Conservation (phyloP, 1,140 invertebrate species). For the Polypedilum pembai region DNA sequence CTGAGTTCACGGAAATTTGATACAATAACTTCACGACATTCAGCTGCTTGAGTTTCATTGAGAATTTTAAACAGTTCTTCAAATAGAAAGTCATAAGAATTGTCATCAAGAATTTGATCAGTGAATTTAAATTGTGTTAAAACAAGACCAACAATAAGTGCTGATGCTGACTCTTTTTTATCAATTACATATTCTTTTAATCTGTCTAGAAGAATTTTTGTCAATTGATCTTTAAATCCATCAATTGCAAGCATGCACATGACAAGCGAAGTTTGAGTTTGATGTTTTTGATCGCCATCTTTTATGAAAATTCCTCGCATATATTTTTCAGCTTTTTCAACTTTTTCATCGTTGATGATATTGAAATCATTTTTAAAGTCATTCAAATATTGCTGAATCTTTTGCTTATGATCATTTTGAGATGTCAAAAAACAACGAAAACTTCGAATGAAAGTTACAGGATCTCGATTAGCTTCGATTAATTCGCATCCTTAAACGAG, state of each 20-base stretch:
- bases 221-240: not conserved
- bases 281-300: not conserved
- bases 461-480: not conserved
- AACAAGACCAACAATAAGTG: not conserved
- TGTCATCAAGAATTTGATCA: not conserved
- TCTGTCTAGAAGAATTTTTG: not conserved
- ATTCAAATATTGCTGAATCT: not conserved
- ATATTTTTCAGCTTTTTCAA: not conserved
- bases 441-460: not conserved
- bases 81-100: not conserved
- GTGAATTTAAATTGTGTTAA: not conserved
- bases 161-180: not conserved
- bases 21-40: not conserved
- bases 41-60: not conserved
- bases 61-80: not conserved
- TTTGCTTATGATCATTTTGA: not conserved
- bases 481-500: not conserved
- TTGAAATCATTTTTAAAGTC: not conserved
- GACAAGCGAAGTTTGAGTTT: not conserved
- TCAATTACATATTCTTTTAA: not conserved
- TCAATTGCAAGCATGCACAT: conserved; percentile 1
- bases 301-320: not conserved
- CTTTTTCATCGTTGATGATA: not conserved
- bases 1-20: not conserved
- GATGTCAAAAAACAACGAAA: not conserved